A percentile compares a stretch with the other conserved stretches of the same genome.
These are phyloP conservation scores for Platynereis dumerilii DNA, from an alignment of 2,888 invertebrate genomes.

Conservation along the genomic window DNA sequence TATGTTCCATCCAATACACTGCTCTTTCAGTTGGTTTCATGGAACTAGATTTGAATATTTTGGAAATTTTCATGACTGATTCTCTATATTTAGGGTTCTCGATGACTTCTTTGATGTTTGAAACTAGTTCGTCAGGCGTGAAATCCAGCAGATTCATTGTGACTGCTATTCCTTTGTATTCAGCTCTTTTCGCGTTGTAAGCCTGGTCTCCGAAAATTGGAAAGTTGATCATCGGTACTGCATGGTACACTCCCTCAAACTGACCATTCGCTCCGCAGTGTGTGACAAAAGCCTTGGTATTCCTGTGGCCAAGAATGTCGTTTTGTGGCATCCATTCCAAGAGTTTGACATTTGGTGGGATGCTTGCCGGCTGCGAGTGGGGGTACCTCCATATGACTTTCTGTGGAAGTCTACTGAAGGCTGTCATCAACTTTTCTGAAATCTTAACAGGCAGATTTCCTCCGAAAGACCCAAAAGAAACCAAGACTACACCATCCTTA, in stretches of 20 bases:
- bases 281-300: constrained; percentile 41
- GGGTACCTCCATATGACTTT: constrained; percentile 11
- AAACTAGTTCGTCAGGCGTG: constrained; percentile 29
- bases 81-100: constrained; percentile 30
- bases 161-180: constrained; percentile 32
- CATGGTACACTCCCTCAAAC: constrained; percentile 45
- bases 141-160: constrained; percentile 16
- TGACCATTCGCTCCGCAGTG: constrained; percentile 46
- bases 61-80: constrained; percentile 34
- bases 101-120: constrained; percentile 32
- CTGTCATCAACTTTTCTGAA: constrained; percentile 3
- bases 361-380: background rate
- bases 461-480: constrained; percentile 28
- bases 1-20: constrained; percentile 46
- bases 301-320: constrained; percentile 41
- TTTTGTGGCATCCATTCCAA: constrained; percentile 34
- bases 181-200: constrained; percentile 37
- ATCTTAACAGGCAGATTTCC: constrained; percentile 2
- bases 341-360: constrained; percentile 20
- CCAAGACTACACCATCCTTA: constrained; percentile 23
- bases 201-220: constrained; percentile 41
- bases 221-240: constrained; percentile 44
- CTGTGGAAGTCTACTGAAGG: constrained; percentile 13
- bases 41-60: constrained; percentile 31
- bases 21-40: constrained; percentile 39